A percentile compares a stretch with the other conserved stretches of the same genome.
Evolutionary conservation across 1,140 invertebrate genomes (phyloP).

Genomic region (Papilio machaon): DNA sequence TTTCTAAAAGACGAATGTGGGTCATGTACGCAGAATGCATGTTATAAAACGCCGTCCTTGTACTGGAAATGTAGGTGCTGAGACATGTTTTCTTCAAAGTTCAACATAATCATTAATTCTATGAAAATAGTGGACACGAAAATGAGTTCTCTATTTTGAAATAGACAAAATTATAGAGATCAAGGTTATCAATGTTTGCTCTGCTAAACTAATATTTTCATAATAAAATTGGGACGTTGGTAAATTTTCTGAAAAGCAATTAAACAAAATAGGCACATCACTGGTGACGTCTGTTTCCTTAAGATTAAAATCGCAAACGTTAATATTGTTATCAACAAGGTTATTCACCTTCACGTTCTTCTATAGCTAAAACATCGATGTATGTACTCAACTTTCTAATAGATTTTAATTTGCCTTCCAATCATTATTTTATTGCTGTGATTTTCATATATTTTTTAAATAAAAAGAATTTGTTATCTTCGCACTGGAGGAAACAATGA

Average conservation of each 20-base stretch:
- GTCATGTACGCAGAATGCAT: slow-evolving; percentile 28
- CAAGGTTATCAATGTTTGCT: not conserved
- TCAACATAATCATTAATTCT: slow-evolving; percentile 12
- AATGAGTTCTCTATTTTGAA: not conserved
- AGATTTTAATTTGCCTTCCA: too few species aligned
- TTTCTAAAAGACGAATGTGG: slow-evolving; percentile 33
- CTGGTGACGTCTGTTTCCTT: not conserved
- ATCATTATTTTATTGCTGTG: too few species aligned
- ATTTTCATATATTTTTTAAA: too few species aligned
- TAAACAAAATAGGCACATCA: not conserved
- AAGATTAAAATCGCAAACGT: slow-evolving; percentile 1
- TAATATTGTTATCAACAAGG: slow-evolving; percentile 26
- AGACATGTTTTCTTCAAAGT: slow-evolving; percentile 16
- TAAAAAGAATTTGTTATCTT: too few species aligned
- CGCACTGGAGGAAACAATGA: not conserved
- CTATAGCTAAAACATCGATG: not conserved
- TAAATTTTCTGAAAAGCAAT: not conserved
- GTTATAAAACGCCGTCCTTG: slow-evolving; percentile 22
- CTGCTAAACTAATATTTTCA: not conserved
- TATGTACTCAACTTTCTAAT: too few species aligned
- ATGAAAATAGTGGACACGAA: not conserved
- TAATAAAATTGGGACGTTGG: not conserved
- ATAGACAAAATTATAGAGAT: not conserved
- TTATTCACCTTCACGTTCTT: not conserved
- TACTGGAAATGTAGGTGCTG: slow-evolving; percentile 16